Evolutionary conservation across 1,140 invertebrate genomes (phyloP), one percentile per base, ranked within the genome.

Genomic region (Phymorhynchus buccinoides): DNA sequence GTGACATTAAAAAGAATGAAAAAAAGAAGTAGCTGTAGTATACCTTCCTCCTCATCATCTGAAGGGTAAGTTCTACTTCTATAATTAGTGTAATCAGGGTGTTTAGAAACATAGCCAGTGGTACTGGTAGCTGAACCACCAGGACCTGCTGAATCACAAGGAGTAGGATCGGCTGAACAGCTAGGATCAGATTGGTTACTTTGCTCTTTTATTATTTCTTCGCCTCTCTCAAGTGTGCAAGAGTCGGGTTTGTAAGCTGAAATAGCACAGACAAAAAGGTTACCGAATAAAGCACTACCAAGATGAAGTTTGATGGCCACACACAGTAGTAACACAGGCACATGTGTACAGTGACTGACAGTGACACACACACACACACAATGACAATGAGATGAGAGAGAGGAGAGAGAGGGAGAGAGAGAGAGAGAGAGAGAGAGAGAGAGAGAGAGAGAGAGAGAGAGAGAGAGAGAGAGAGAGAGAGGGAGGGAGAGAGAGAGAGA

Each of bases 21-120:
- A 35, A 71, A 9, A 71, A 14, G 30, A 9, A 35, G 35, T 35
- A 75, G 73, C 73, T 3, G 9, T n/a, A n/a, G n/a, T n/a, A n/a
- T 75, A 75, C 73, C 73, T 75, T 75, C 73, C 35, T 75, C 73
- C 16, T 75, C 73, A 75, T 75, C 73, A 16, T 75, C 73, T 37
- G 73, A 75, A 22, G 73, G 73, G 73, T 75, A 75, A 41, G 73
- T 75, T 75, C 73, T 75, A 75, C n/a, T n/a, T n/a, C n/a, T n/a
- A n/a, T n/a, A n/a, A n/a, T n/a, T n/a, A n/a, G n/a, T n/a, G n/a
- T n/a, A n/a, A n/a, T n/a, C n/a, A 39, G 73, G 18, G 73, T 75
- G 41, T 79, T 30, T 52, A 79, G 41, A 52, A 3, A 12, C 44
- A 79, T 16, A 52, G 32, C 32, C 32, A 52, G 41, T 44, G 27